Evolutionary conservation across 2,888 invertebrate genomes (phyloP), one percentile per base, ranked within the genome.

Genomic region (Hypercompe scribonia): DNA sequence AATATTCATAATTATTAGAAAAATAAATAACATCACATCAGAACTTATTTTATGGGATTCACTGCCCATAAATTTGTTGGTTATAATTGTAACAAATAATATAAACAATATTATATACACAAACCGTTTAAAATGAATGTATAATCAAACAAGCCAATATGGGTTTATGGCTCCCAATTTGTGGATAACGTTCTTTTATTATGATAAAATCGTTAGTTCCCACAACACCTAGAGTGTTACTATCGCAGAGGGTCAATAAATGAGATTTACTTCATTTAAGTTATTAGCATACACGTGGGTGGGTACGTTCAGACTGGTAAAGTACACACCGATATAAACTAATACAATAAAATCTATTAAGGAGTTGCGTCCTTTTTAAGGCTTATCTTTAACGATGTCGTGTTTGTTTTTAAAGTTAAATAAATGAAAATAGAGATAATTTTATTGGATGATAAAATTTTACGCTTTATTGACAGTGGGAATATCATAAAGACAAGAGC

Each of bases 231-330:
- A 72, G 86, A 85, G 88, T 89, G 88, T 88, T 86, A 83, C 85
- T 86, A 90, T 89, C 84, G 82, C 80, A 81, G 82, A 81, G 79
- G 81, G 80, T 87, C 90, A 89, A 90, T 90, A 90, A 91, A 91
- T 88, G 90, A 90, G 89, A 90, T 90, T 91, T 90, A 88, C 88
- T 90, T 89, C 88, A 90, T 91, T 91, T 87, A 83, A 83, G 83
- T 81, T 73, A 90, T 92, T 91, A 90, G 85, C 88, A 89, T 89
- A 87, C 54, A 85, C 86, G 91, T 92, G 90, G 91, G 92, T 91
- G 91, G 90, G 84, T 83, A 82, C 80, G 79, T 85, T 87, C 74
- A 77, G 81, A 78, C 82, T 78, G 79, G 81, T 79, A 76, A 77
- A 77, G 75, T 79, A 73, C 73, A 64, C 54, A 36, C 34, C 71